A percentile compares a stretch with the other conserved stretches of the same genome.
These are phyloP conservation scores for Hylaeus volcanicus DNA, from an alignment of 1,140 invertebrate species.

Conservation along the genomic window DNA sequence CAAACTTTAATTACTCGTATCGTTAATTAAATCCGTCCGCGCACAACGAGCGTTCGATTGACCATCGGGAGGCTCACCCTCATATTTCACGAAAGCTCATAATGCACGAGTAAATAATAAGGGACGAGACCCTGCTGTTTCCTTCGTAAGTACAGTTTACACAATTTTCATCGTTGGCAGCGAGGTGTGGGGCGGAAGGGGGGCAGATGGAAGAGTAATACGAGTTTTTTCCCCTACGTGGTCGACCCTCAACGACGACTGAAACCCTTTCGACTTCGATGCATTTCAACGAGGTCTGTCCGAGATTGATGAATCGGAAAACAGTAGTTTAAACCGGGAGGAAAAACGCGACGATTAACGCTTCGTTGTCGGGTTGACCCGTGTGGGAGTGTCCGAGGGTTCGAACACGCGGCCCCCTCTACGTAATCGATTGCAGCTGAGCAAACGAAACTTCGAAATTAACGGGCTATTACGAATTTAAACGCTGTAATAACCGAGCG, in stretches of 20 bases:
- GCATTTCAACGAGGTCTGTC: slow-evolving; percentile 53
- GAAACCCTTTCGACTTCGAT: slow-evolving; percentile 39
- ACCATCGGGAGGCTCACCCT: slow-evolving; percentile 23
- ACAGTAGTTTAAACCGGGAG: slow-evolving; percentile 45
- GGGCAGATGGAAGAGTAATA: background rate
- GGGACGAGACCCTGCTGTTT: slow-evolving; percentile 17
- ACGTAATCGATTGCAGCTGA: slow-evolving; percentile 69
- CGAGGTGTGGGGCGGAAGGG: too few relatives aligned
- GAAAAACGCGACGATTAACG: slow-evolving; percentile 54
- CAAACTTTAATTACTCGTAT: slow-evolving; percentile 54
- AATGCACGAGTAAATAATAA: slow-evolving; percentile 65
- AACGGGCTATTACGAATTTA: slow-evolving; percentile 70
- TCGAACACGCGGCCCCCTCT: slow-evolving; percentile 9
- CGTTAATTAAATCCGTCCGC: slow-evolving; percentile 61
- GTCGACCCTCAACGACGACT: slow-evolving; percentile 6
- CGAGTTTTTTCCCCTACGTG: background rate
- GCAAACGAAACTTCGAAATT: slow-evolving; percentile 72
- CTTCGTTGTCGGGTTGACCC: slow-evolving; percentile 15
- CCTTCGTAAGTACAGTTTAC: slow-evolving; percentile 31
- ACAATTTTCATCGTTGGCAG: slow-evolving; percentile 43
- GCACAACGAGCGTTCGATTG: slow-evolving; percentile 32
- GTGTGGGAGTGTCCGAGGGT: background rate
- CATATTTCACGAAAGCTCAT: slow-evolving; percentile 60
- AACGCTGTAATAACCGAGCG: slow-evolving; percentile 63
- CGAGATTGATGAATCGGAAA: slow-evolving; percentile 58